Percentiles rank a stretch among this genome's conserved stretches.
phyloP scores from a whole-genome alignment of 2,797 vertebrate genomes.

The Cossypha caffra region DNA sequence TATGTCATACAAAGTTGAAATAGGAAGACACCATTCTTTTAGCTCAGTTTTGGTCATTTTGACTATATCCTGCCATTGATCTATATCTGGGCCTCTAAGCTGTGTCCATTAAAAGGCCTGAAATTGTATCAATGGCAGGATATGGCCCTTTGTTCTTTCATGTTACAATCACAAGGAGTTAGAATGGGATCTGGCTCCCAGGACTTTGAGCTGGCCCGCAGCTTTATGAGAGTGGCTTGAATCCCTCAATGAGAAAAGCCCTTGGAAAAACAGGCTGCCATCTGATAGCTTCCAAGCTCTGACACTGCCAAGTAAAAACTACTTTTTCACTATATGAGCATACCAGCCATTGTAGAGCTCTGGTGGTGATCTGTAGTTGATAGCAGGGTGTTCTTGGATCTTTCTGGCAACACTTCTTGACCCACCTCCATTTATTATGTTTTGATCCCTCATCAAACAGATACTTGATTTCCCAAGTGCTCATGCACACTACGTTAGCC shows the following conservation, averaged over 20 bases:
- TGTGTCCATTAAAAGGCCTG: background rate
- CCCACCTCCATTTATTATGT: background rate
- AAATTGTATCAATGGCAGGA: slow-evolving; percentile 51
- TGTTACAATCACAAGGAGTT: background rate
- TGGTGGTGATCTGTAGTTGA: background rate
- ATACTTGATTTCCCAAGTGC: background rate
- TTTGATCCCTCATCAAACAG: background rate
- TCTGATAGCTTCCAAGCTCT: background rate
- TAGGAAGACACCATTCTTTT: slow-evolving; percentile 22
- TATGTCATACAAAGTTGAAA: background rate
- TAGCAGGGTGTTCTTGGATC: background rate
- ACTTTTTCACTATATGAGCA: accelerated
- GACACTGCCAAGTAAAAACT: background rate
- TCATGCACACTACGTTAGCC: background rate
- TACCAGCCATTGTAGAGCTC: background rate
- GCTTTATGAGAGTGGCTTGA: background rate
- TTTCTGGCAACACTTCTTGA: background rate
- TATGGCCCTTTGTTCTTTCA: slow-evolving; percentile 42
- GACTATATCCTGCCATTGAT: slow-evolving; percentile 16
- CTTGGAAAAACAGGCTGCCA: background rate
- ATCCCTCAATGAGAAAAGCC: background rate
- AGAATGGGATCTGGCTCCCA: background rate
- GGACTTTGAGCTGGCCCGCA: background rate
- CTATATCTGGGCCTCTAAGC: background rate
- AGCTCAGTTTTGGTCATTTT: background rate